These are phyloP conservation scores for Synaphobranchus kaupii DNA, from an alignment of 2,797 vertebrate species.

Conservation along the genomic window DNA sequence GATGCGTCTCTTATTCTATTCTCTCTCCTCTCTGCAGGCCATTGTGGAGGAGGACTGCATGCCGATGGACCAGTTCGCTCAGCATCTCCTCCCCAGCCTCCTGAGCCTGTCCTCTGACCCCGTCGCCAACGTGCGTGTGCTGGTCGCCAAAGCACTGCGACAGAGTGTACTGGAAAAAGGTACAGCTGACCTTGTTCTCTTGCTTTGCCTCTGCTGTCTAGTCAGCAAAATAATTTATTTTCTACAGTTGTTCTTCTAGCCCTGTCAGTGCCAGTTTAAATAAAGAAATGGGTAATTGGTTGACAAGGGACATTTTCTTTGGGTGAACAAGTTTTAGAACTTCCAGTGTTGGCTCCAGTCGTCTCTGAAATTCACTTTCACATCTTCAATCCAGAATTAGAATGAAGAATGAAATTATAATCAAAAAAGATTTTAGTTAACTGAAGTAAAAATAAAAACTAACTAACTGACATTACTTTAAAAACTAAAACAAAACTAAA, in stretches of 20 bases:
- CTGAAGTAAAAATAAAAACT: too few species aligned
- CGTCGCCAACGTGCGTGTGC: conserved; percentile 83
- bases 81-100: conserved; percentile 84
- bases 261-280: background rate
- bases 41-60: conserved; percentile 83
- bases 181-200: conserved; percentile 39
- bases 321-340: too few species aligned
- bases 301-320: too few species aligned
- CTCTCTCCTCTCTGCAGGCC: background rate
- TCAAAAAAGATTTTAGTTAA: too few species aligned
- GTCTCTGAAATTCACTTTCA: too few species aligned
- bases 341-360: too few species aligned
- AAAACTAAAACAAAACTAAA: too few species aligned
- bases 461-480: too few species aligned
- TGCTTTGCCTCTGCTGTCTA: background rate
- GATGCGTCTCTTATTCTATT: background rate
- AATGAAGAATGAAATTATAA: too few species aligned
- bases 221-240: background rate
- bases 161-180: conserved; percentile 88
- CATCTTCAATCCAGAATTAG: too few species aligned
- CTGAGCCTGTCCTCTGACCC: conserved; percentile 85
- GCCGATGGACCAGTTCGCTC: conserved; percentile 83
- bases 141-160: conserved; percentile 85
- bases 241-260: background rate
- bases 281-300: too few species aligned